Evolutionary conservation across 2,113 vertebrate genomes (phyloP), one percentile per base, ranked within the genome.

Genomic region (Phaetusa simplex): DNA sequence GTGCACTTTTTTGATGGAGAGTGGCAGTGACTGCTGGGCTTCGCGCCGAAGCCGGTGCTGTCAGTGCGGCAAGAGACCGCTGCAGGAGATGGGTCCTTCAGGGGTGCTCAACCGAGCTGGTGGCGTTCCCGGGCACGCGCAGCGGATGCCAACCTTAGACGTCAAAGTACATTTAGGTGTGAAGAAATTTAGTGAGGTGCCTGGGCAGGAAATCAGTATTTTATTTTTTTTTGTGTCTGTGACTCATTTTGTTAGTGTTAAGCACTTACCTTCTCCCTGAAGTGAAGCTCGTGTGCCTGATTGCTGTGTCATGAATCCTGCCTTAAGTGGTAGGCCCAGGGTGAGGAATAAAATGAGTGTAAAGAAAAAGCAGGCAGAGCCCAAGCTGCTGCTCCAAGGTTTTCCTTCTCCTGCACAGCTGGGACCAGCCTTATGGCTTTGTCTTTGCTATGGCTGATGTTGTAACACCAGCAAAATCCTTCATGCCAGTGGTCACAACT

Each of bases 221-320:
- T 65, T 70, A 8, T 36, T n/a, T 47, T n/a, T n/a, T 9, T 40
- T 14, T 12, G 59, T 38, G 23, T 38, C n/a, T 12, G n/a, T 76
- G 87, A 79, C 73, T 93, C 19, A 29, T 96, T 93, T 90, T 90
- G 56, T 84, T 89, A 90, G n/a, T 22, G 11, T 92, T 95, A 95
- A 83, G 58, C 49, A 61, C 14, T 69, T 84, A 47, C 52, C 34
- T 94, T 77, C 64, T 88, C 59, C 47, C 87, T 69, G 49, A 82
- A 90, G 93, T 80, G 56, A 93, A 76, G 77, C 91, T 49, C 0
- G 0, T 85, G 69, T 66, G 58, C 62, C 58, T 82, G 82, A 59
- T 69, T 69, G 40, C 70, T 91, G 50, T 55, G 52, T 65, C 45
- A 12, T 5, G 13, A 76, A 80, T 76, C 43, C 21, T 87, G 16